A percentile compares a stretch with the other conserved stretches of the same genome.
These are phyloP conservation scores for Agonopterix subpropinquella DNA, from an alignment of 2,888 invertebrate genomes.

Conservation along the genomic window DNA sequence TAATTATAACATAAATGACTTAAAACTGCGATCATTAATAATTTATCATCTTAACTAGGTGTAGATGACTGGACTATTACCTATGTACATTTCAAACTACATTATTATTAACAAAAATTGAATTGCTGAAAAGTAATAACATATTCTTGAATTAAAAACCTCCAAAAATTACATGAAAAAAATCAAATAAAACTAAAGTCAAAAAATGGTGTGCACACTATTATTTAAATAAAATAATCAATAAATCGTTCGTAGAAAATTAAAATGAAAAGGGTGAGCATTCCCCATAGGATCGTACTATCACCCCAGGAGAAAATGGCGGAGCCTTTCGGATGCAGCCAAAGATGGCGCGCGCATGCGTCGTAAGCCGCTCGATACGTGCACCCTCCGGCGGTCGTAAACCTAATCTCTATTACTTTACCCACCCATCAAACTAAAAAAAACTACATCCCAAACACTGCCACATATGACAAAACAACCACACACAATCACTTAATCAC, in stretches of 20 bases:
- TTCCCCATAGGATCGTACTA: slow-evolving; percentile 21
- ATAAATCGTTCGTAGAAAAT: background rate
- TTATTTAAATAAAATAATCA: background rate
- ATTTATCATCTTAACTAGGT: too few relatives aligned
- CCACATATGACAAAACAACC: background rate
- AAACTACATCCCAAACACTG: background rate
- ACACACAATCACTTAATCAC: slow-evolving; percentile 19
- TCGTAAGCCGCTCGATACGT: slow-evolving; percentile 62
- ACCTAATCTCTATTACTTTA: slow-evolving; percentile 22
- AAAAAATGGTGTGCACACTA: too few relatives aligned
- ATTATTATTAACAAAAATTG: too few relatives aligned
- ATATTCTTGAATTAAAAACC: too few relatives aligned
- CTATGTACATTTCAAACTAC: too few relatives aligned
- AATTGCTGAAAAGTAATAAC: too few relatives aligned
- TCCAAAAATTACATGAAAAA: too few relatives aligned
- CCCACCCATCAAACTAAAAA: background rate
- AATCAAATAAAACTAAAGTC: too few relatives aligned
- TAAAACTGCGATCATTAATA: too few relatives aligned
- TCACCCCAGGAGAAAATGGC: slow-evolving; percentile 58
- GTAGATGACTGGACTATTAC: too few relatives aligned
- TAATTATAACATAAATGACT: too few relatives aligned
- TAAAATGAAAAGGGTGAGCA: slow-evolving; percentile 1
- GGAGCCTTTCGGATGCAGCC: slow-evolving; percentile 49
- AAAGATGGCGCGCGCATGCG: slow-evolving; percentile 68
- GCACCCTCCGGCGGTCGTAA: slow-evolving; percentile 49